Base-by-base conservation (phyloP, 2,888 invertebrate species). In the Diarsia dahlii region DNA sequence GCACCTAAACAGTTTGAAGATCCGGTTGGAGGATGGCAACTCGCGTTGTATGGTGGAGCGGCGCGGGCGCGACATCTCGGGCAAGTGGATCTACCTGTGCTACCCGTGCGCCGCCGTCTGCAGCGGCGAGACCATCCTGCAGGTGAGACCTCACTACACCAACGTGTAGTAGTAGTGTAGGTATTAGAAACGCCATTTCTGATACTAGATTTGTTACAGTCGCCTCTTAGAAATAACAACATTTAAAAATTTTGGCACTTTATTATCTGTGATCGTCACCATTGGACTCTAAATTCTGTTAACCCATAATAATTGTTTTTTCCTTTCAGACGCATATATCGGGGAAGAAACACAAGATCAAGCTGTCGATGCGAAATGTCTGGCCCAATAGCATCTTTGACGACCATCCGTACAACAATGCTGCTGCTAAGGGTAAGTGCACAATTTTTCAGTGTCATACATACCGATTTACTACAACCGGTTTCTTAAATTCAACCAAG, bases 91-190 rank as follows among this genome's bases (percentile, higher is more conserved):
- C 67, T 97, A 97, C 86, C 88, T 96, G 81, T 97, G 97, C 91
- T 97, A 94, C 87, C 96, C 97, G 8, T 97, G 97, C 87, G 96
- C 95, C 3, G 97, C 97, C 5, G 91, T 95, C 46, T 96, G 96
- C 90, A 94, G 94, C 82, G 96, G 96, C 45, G 96, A 96, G 89
- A 89, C 87, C 65, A 93, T 95, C 60, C 81, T 97, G 83, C 96
- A 96, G 95, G 97, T 96, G 67, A 80, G 65, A 8, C 39, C 3
- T 9, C 9, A 20, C 23, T 48, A 1, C 20, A 46, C 10, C 6
- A 8, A 54, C 20, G 20, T n/a, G 34, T 34, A 28, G 28, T 28
- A 28, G 28, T 28, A 28, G 28, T 28, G 56, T 71, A 71, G 5
- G 12, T 56, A 56, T 52, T 45, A 15, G 28, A 48, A 15, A 34